Conservation (phyloP, 2,888 invertebrate species). For the Archaeoteleia sp. region DNA sequence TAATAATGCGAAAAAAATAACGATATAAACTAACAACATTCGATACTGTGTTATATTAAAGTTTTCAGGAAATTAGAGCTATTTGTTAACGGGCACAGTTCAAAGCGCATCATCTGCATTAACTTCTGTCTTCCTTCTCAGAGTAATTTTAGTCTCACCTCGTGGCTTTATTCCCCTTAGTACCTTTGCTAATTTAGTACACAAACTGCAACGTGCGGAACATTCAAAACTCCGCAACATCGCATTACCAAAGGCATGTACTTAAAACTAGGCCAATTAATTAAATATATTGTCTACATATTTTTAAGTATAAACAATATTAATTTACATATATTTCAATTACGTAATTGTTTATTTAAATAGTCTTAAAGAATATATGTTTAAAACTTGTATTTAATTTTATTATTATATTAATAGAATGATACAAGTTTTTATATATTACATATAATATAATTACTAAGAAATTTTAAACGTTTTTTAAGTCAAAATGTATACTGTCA, state of each 20-base stretch:
- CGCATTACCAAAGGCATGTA: constrained; percentile 5
- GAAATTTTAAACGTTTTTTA: too few relatives aligned
- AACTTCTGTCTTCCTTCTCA: constrained; percentile 57
- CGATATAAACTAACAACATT: too few relatives aligned
- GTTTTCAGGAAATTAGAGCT: constrained; percentile 30
- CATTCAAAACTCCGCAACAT: constrained; percentile 35
- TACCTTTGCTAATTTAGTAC: constrained; percentile 64
- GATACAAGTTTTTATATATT: too few relatives aligned
- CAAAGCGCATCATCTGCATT: constrained; percentile 35
- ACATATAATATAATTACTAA: too few relatives aligned
- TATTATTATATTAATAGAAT: too few relatives aligned
- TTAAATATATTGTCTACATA: background rate
- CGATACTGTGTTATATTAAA: constrained; percentile 3
- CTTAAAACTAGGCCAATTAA: constrained; percentile 6
- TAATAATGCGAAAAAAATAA: too few relatives aligned
- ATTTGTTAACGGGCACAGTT: constrained; percentile 42
- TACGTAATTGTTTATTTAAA: too few relatives aligned
- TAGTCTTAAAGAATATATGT: too few relatives aligned
- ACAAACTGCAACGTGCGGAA: constrained; percentile 43
- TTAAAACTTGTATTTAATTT: too few relatives aligned
- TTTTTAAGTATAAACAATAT: too few relatives aligned
- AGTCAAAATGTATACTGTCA: too few relatives aligned
- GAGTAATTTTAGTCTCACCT: constrained; percentile 73
- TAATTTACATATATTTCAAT: too few relatives aligned
- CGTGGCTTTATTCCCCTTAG: constrained; percentile 66